Evolutionary conservation across 92 coral and sea anemone species (phyloP), one percentile per base, ranked within the genome.

Genomic region (Epizoanthus ramosus): DNA sequence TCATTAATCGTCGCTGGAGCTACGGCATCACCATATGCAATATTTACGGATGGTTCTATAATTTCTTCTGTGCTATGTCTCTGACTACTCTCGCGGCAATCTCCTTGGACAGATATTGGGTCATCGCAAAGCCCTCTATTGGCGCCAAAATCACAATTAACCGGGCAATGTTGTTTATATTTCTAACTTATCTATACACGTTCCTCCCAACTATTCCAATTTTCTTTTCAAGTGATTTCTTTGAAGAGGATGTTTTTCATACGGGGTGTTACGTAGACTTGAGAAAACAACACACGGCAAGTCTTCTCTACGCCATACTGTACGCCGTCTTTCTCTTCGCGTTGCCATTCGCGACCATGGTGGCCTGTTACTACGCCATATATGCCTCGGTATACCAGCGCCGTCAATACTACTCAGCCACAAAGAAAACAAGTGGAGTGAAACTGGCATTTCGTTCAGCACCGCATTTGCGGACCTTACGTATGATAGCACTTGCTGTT

Each of bases 101-200:
- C 37, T 93, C 98, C 16, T 87, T 95, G 10, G 98, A 95, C 57
- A 89, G 98, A 8, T 90, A 88, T 39, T 88, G 95, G 95, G 98
- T 95, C 1, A 92, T 95, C 41, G 83, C 97, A n/a, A 91, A 92
- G 65, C 91, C 92, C 8, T 84, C 92, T 13, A 86, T 88, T 28
- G 89, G 98, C 18, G 85, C 87, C 3, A 87, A 88, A 81, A 87
- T 95, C 16, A 88, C 97, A 14, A 83, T 89, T 14, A 84, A 83
- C 25, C 90, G 92, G 4, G 94, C 98, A 10, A 63, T 88, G 0
- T 33, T 92, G 9, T 86, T 91, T 53, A 92, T 95, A 18, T 69
- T 59, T 4, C 68, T 92, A 16, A 90, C 92, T 9, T 85, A 93
- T 81, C 59, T 84, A 1, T 95, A 95, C 71, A 92, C 98, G 2